Conservation (phyloP, 2,113 vertebrate species). For the Mormyrus lacerda region DNA sequence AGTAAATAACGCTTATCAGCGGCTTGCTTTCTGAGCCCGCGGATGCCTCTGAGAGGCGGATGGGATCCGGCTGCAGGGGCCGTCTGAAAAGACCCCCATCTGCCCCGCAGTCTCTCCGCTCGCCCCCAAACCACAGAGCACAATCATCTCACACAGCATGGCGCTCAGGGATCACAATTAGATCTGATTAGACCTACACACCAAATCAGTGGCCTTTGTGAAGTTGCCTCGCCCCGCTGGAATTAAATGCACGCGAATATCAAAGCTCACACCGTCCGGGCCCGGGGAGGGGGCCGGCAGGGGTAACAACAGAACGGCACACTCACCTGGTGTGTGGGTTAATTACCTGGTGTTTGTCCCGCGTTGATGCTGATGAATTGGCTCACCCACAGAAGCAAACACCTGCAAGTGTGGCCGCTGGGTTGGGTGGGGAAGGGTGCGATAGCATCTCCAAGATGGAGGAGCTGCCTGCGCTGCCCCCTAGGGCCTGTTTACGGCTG, state of each 20-base stretch:
- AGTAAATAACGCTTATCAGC: not conserved
- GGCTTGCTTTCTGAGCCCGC: not conserved
- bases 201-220: conserved; percentile 57
- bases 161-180: conserved; percentile 31
- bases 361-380: conserved; percentile 52
- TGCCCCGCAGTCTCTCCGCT: conserved; percentile 24
- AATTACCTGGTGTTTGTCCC: conserved; percentile 51
- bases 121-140: conserved; percentile 39
- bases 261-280: conserved; percentile 24
- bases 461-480: conserved; percentile 41
- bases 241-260: conserved; percentile 21
- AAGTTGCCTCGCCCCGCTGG: not conserved
- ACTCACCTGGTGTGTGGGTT: conserved; percentile 42
- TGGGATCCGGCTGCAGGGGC: conserved; percentile 13
- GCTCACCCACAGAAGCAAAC: conserved; percentile 38
- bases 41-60: not conserved
- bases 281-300: conserved; percentile 11
- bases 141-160: conserved; percentile 45
- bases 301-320: not conserved
- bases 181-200: conserved; percentile 44
- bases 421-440: conserved; percentile 52
- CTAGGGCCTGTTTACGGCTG: conserved; percentile 50
- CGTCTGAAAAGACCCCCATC: conserved; percentile 22
- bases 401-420: conserved; percentile 47
- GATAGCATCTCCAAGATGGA: conserved; percentile 51